Base-by-base conservation (phyloP, 2,113 vertebrate species). In the Melanostigma gelatinosum region DNA sequence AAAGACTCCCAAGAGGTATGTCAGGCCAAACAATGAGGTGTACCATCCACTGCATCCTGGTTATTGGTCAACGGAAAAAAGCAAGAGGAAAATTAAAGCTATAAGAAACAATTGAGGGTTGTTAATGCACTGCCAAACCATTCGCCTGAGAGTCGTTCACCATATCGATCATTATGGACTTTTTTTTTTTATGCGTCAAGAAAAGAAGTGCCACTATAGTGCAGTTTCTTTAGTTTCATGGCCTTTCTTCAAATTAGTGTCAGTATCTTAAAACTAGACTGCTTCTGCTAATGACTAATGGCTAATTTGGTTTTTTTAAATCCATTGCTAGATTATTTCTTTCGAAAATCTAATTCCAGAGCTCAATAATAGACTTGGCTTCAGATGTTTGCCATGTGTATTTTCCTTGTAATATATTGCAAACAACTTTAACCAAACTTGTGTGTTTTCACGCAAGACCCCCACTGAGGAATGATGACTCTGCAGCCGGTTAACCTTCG, bases 31-130 rank as follows among this genome's bases (percentile, higher is more conserved):
- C 10, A 66, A 74, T 74, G 70, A 78, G 79, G 57, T 76, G 72
- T 1, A 29, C 20, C 15, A 58, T 22, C n/a, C 50, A 54, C 46
- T 78, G 65, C 44, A 6, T 75, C 10, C 29, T 74, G 55, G 13
- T 78, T 69, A 81, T 77, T 58, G 72, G 67, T 84, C 84, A 87
- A 70, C 55, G 27, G 48, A 69, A 34, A 32, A 36, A 50, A 42
- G 11, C 4, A 71, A 72, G 55, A 36, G 57, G 50, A 72, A 32
- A 75, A 63, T 57, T 38, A 75, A 67, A 84, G 57, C 36, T 12
- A 8, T 9, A 20, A 63, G 66, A 64, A 72, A 50, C 65, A 67
- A 55, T 71, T 40, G 46, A 32, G 36, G 55, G 22, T 50, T 60
- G n/a, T 27, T 80, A 71, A 74, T 76, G 69, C 75, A 66, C 12